phyloP scores from a whole-genome alignment of 2,888 invertebrate species.

The Branchinecta sandiegonensis region DNA sequence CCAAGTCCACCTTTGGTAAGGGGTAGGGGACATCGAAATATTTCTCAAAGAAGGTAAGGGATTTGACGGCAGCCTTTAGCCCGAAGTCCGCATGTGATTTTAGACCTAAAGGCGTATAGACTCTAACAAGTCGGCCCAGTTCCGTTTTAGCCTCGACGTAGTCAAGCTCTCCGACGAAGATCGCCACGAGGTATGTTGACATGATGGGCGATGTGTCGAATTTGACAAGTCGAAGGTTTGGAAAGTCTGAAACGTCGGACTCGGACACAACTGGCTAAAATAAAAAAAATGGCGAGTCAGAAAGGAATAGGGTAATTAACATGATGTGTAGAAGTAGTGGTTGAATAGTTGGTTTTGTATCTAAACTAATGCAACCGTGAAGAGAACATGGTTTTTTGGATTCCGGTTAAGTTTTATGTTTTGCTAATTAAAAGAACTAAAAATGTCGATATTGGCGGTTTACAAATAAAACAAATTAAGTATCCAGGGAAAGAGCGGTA shows the following conservation, averaged over 20 bases:
- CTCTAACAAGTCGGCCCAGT: slow-evolving; percentile 66
- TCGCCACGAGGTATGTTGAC: slow-evolving; percentile 89
- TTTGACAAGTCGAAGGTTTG: slow-evolving; percentile 43
- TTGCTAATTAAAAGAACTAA: no score
- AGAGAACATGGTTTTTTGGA: no score
- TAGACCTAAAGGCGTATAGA: slow-evolving; percentile 76
- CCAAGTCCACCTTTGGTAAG: slow-evolving; percentile 86
- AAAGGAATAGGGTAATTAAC: no score
- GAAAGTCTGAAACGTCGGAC: slow-evolving; percentile 30
- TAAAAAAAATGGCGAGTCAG: background rate
- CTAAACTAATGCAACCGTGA: no score
- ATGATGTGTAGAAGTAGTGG: no score
- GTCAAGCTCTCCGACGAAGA: slow-evolving; percentile 88
- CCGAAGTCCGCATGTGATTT: slow-evolving; percentile 84
- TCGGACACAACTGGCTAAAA: slow-evolving; percentile 35
- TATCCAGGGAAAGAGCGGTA: no score
- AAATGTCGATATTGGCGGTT: no score
- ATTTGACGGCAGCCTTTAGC: slow-evolving; percentile 75
- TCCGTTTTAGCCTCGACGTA: slow-evolving; percentile 68
- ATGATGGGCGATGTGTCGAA: slow-evolving; percentile 79
- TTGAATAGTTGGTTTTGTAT: no score
- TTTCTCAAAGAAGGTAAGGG: slow-evolving; percentile 81
- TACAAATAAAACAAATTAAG: no score
- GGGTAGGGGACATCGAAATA: slow-evolving; percentile 92
- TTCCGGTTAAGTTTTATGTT: no score